Evolutionary conservation across 1,140 invertebrate species (phyloP).

Genomic region (Palaemon carinicauda): DNA sequence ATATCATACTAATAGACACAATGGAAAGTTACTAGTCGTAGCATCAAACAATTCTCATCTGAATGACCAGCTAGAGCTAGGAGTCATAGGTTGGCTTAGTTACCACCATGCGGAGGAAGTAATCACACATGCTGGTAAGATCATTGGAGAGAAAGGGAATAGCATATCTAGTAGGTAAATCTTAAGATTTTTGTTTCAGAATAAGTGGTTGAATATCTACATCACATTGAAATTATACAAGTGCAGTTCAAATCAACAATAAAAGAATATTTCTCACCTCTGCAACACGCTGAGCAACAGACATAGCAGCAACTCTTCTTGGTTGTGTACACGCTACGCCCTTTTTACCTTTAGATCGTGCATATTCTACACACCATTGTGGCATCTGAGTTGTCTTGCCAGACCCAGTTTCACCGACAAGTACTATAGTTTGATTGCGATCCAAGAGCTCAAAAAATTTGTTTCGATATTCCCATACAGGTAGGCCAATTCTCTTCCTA

Average conservation of each 20-base stretch:
- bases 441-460: conserved; percentile 94
- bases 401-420: conserved; percentile 96
- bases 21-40: too few relatives aligned
- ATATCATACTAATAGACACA: too few relatives aligned
- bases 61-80: too few relatives aligned
- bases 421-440: conserved; percentile 89
- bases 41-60: too few relatives aligned
- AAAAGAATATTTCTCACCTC: conserved; percentile 71
- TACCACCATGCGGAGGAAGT: too few relatives aligned
- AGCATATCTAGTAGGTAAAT: too few relatives aligned
- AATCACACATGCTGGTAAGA: too few relatives aligned
- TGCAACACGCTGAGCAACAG: conserved; percentile 95
- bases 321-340: conserved; percentile 98
- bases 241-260: not conserved
- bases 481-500: conserved; percentile 88
- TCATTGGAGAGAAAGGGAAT: too few relatives aligned
- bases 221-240: too few relatives aligned
- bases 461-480: conserved; percentile 96
- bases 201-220: too few relatives aligned
- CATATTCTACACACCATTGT: conserved; percentile 84
- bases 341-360: conserved; percentile 75
- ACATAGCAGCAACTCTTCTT: conserved; percentile 97
- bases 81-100: too few relatives aligned
- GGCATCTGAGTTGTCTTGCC: conserved; percentile 88
- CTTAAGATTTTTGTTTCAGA: too few relatives aligned